Evolutionary conservation across 2,113 vertebrate genomes (phyloP), one percentile per base, ranked within the genome.

Genomic region (Indicator indicator): DNA sequence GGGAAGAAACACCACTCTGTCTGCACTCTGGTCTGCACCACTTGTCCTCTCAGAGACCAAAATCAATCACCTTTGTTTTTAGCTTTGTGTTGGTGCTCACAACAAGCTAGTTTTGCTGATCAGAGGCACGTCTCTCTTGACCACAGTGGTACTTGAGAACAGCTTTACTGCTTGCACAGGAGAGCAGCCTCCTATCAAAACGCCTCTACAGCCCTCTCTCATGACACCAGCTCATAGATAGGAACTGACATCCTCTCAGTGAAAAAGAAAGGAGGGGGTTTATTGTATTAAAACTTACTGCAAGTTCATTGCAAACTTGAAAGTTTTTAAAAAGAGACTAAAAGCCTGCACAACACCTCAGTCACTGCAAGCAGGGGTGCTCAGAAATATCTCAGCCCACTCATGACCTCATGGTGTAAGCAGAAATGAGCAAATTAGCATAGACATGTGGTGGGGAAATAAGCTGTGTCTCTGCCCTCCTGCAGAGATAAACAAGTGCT

Each of bases 191-290:
- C 48, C 69, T 68, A 75, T 33, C 20, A 10, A 72, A 33, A 83
- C 0, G 1, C 11, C 38, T 68, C 63, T 54, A 58, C 38, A 46
- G 23, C 64, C 83, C 72, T 73, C 36, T 74, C 54, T 17, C 0
- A 0, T 40, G 46, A 33, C 20, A 16, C 30, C 1, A 0, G 19
- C 60, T 80, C 0, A 0, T 36, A 83, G 55, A 59, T 40, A 62
- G 63, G 44, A 85, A 55, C 30, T 23, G 55, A 85, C 68, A 24
- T 56, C 32, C 52, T 46, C 19, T 26, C n/a, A 2, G 6, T 30
- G 73, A 75, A 36, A 73, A 72, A 48, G 13, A 73, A 46, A 62
- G 68, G 33, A 52, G 12, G 21, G 18, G 0, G 5, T 26, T 40
- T 55, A 50, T 63, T 40, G 28, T 67, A 52, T 54, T 30, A 58